phyloP scores from a whole-genome alignment of 2,888 invertebrate species.

The Zhuqinia jingwanae region DNA sequence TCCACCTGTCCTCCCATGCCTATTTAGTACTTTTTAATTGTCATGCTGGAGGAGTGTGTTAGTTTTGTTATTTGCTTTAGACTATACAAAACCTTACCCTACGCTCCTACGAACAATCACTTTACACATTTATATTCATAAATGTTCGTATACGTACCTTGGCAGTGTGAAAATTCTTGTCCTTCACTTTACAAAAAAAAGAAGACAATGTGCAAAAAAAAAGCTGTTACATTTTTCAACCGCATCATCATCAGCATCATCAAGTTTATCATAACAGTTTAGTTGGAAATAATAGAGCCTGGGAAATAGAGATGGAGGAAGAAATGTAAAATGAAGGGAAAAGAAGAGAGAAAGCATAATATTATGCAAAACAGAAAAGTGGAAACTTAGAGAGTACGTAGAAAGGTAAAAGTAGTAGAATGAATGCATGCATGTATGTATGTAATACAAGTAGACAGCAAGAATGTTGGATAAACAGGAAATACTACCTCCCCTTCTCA shows the following conservation, averaged over 20 bases:
- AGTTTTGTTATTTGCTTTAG: neutral
- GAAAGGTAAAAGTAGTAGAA: neutral
- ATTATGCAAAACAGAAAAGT: slow-evolving; percentile 1
- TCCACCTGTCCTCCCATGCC: neutral
- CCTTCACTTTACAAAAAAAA: neutral
- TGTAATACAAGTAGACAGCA: neutral
- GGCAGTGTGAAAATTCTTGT: too few species aligned
- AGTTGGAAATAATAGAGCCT: slow-evolving; percentile 22
- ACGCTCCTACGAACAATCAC: too few species aligned
- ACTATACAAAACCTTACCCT: neutral
- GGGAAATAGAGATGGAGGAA: neutral
- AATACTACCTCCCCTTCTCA: neutral
- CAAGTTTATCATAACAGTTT: slow-evolving; percentile 6
- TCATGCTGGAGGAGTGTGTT: neutral
- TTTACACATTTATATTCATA: too few species aligned
- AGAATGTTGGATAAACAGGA: slow-evolving; percentile 7
- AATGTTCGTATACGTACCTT: too few species aligned
- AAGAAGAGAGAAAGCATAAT: neutral
- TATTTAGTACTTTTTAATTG: slow-evolving; percentile 19
- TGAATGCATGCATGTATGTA: neutral
- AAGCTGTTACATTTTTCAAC: neutral
- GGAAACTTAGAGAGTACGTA: neutral
- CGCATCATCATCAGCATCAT: slow-evolving; percentile 19
- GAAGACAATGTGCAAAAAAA: neutral
- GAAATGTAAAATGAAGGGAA: neutral